Evolutionary conservation across 2,888 invertebrate genomes (phyloP), one percentile per base, ranked within the genome.

Genomic region (Scaptomyza reducta): DNA sequence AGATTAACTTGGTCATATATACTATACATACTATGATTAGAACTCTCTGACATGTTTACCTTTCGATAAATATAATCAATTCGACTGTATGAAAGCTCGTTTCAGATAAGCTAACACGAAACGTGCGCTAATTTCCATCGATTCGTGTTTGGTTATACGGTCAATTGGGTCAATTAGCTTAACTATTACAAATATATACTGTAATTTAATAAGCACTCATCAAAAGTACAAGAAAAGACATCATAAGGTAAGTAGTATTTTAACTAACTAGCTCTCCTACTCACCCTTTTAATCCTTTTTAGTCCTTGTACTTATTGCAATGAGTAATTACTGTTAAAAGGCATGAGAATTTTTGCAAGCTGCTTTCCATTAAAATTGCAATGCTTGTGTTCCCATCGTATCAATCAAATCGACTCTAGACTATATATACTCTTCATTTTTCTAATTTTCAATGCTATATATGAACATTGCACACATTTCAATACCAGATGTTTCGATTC

Each of bases 321-420:
- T 47, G 11, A 29, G 49, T 59, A 62, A 73, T 77, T 77, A 22
- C 27, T 27, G 25, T 13, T 33, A 61, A 56, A 6, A 11, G 44
- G 35, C 74, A 49, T 74, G 74, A 41, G 74, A 73, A 74, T 59
- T n/a, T 59, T 49, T 59, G 62, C 74, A 74, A 45, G 62, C 57
- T 56, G 77, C 14, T n/a, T 11, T 31, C 3, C 11, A 11, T 11
- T 3, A 18, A 38, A 25, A 27, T 42, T 47, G 31, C 25, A 47
- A 44, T 22, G 6, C n/a, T 45, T 16, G 33, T 7, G 1, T 33
- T 59, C 9, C 25, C 14, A 22, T 13, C 10, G 9, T 27, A 2
- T 27, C 14, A n/a, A 40, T 35, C 25, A 14, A 44, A 27, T 13
- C 11, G 22, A 22, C 3, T 29, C 5, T 25, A 29, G 44, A 7